A percentile compares a stretch with the other conserved stretches of the same genome.
Evolutionary conservation across 2,888 invertebrate species (phyloP).

Genomic region (Tachina fera): DNA sequence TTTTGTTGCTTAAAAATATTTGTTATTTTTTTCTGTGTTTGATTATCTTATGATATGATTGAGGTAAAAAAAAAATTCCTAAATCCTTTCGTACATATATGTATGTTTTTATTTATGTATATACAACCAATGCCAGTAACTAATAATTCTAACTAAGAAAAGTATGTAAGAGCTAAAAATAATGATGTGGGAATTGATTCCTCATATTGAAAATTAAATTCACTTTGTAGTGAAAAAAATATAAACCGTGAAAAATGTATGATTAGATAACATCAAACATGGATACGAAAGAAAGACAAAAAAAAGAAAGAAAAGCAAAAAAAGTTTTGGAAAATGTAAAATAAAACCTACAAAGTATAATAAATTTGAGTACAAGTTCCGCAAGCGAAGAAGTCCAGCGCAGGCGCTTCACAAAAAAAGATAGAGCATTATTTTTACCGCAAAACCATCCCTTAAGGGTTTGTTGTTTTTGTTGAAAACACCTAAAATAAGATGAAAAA

Average conservation of each 20-base stretch:
- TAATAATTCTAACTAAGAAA: background rate
- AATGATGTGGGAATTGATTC: background rate
- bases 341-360: constrained; percentile 5
- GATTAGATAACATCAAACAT: constrained; percentile 24
- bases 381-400: background rate
- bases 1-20: no score
- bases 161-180: background rate
- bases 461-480: background rate
- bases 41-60: background rate
- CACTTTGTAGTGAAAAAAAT: background rate
- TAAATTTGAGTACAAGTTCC: background rate
- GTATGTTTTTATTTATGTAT: no score
- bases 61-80: background rate
- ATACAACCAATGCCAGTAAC: background rate
- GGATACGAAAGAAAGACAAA: background rate
- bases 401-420: background rate
- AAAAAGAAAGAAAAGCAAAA: no score
- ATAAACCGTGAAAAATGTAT: background rate
- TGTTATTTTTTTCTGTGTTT: no score
- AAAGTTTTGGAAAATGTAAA: background rate
- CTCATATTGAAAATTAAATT: background rate
- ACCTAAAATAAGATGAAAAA: background rate
- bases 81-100: background rate
- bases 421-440: background rate
- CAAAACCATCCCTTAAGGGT: constrained; percentile 9